A percentile compares a stretch with the other conserved stretches of the same genome.
phyloP scores from a whole-genome alignment of 2,113 vertebrate species.

The Hystrix brachyura region DNA sequence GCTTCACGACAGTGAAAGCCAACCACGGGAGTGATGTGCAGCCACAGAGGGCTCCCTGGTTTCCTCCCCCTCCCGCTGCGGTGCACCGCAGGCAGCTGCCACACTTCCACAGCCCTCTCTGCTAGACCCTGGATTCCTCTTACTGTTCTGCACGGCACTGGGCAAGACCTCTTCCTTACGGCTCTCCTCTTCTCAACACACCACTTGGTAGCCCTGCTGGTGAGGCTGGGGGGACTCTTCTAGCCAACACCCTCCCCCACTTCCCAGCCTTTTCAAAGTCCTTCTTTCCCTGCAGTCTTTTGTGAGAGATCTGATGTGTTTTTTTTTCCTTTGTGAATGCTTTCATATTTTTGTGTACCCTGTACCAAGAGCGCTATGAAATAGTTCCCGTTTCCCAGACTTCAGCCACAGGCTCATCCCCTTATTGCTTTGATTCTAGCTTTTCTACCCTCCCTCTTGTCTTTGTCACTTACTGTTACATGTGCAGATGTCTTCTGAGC shows the following conservation, averaged over 20 bases:
- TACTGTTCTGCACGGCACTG: neutral
- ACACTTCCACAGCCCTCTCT: neutral
- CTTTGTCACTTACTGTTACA: neutral
- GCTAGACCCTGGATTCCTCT: neutral
- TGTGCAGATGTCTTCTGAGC: neutral
- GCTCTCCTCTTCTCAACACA: neutral
- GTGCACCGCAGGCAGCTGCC: too few species aligned
- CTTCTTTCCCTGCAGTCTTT: neutral
- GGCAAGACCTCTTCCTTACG: neutral
- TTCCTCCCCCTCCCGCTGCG: neutral
- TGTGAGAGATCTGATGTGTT: neutral
- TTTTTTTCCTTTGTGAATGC: neutral
- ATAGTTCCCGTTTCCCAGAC: neutral
- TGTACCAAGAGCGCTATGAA: neutral
- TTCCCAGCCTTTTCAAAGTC: neutral
- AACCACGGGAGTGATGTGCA: rapidly evolving
- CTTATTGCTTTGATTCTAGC: neutral
- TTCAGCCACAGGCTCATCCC: neutral
- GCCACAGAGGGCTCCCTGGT: neutral
- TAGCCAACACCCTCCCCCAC: rapidly evolving
- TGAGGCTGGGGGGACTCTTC: neutral
- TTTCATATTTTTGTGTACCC: neutral
- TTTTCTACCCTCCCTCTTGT: neutral
- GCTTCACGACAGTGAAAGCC: neutral
- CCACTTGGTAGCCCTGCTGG: too few species aligned